A percentile compares a stretch with the other conserved stretches of the same genome.
phyloP scores from a whole-genome alignment of 2,888 invertebrate species.

The Drosophila parthenogenetica region DNA sequence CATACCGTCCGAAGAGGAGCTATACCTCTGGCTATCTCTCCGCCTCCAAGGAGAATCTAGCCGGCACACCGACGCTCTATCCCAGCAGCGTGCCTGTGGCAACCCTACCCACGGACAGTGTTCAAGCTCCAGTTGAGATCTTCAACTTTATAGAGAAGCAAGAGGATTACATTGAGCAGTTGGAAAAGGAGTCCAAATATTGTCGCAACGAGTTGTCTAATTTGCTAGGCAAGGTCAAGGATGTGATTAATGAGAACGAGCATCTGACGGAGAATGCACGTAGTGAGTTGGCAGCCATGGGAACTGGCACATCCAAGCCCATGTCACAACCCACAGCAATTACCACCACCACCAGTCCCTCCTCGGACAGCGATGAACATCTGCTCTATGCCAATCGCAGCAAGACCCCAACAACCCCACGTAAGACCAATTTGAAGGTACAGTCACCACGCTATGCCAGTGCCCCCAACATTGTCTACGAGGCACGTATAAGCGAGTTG shows the following conservation, averaged over 20 bases:
- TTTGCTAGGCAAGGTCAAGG: constrained; percentile 92
- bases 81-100: constrained; percentile 46
- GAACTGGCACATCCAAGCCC: constrained; percentile 43
- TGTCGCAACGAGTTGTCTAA: constrained; percentile 92
- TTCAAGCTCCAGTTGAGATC: constrained; percentile 88
- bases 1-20: constrained; percentile 74
- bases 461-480: constrained; percentile 92
- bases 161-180: constrained; percentile 94
- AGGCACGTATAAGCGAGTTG: constrained; percentile 93
- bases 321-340: constrained; percentile 12
- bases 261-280: constrained; percentile 92
- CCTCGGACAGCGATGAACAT: constrained; percentile 86
- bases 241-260: constrained; percentile 94
- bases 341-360: constrained; percentile 83
- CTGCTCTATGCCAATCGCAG: constrained; percentile 52
- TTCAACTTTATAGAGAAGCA: constrained; percentile 93
- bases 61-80: constrained; percentile 62
- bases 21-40: constrained; percentile 64
- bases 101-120: constrained; percentile 73
- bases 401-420: constrained; percentile 62
- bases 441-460: constrained; percentile 86
- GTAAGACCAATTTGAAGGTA: constrained; percentile 57
- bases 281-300: constrained; percentile 88
- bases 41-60: constrained; percentile 82
- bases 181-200: constrained; percentile 93